Evolutionary conservation across 2,888 invertebrate genomes (phyloP), one percentile per base, ranked within the genome.

Genomic region (Tenthredo amoena): DNA sequence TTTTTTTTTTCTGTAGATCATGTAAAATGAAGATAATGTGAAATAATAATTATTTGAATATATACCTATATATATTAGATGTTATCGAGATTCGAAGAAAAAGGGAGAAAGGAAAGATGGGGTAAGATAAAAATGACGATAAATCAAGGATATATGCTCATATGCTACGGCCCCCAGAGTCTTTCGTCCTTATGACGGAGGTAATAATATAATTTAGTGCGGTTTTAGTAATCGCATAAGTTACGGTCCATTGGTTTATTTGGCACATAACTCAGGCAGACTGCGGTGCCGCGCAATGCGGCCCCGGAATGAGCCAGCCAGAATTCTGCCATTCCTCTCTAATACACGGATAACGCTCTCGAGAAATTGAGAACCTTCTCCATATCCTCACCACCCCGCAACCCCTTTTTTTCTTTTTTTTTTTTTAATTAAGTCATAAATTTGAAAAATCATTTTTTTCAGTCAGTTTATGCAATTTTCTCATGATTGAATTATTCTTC

Each of bases 251-350:
- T 85, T 86, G 87, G 87, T 86, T 88, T 85, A 85, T 85, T 87
- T 85, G 85, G 83, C 87, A 74, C 85, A 86, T 86, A 87, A 86
- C 82, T 65, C 85, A 72, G 85, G 86, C 85, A 43, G 85, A 77
- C 77, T 77, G 77, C 77, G 77, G 77, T 77, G 50, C 31, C 77
- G 79, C 79, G 86, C 85, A 86, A 87, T 87, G 87, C 85, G 88
- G 88, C 84, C 86, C 86, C 79, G 94, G 94, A 92, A 94, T 94
- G 94, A 93, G 93, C 88, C 94, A 94, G 94, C 77, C 77, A 77
- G 77, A 77, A 77, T 77, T 77, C 55, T 77, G 37, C 31, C 77
- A 77, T 77, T 77, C 77, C 77, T 77, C 77, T 77, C 77, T 77
- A 50, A 77, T 77, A 77, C 34, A 26, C 77, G 50, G 72, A 2